Base-by-base conservation (phyloP, 2,797 vertebrate species). In the Pempheris klunzingeri region DNA sequence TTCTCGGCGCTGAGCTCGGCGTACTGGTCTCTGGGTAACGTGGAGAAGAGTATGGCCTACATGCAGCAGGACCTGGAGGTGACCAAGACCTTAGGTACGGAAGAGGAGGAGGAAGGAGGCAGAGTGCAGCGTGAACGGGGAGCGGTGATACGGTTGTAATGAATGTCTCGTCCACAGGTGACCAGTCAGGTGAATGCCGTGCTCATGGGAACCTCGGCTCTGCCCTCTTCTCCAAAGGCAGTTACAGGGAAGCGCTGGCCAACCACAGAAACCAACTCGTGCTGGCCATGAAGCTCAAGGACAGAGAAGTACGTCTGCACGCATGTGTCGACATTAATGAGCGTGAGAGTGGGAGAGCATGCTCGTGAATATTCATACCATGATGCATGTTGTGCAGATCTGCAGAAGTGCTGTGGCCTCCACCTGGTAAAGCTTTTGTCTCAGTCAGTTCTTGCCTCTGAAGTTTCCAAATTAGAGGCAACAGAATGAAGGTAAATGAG, bases 31-130 rank as follows among this genome's bases (percentile, higher is more conserved):
- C 88, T 99, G 0, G 97, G 97, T 47, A 97, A 97, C 81, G 93
- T 96, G 0, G 98, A 99, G 93, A 98, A 97, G 90, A 99, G 98
- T 86, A 95, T 96, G 60, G 95, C 94, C 78, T 98, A 98, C 94
- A 99, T 99, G 98, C 97, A 97, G 89, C 98, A 99, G 91, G 98
- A 99, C 93, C 94, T 99, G 94, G 97, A 99, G 36, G 97, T 99
- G 58, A 97, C 98, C 92, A 99, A 98, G 94, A 97, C 96, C 4
- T 74, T 91, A 83, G 89, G 90, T 92, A 81, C 0, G 79, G n/a
- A 52, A 0, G 32, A 60, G 34, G 13, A 36, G 39, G 3, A 9
- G 4, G 4, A 18, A 36, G 12, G 20, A 0, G 4, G 1, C 1
- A 3, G 5, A 1, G n/a, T 0, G 11, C 1, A 5, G 61, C 18